Conservation (phyloP, 2,888 invertebrate genomes). For the Phyto melanocephala region DNA sequence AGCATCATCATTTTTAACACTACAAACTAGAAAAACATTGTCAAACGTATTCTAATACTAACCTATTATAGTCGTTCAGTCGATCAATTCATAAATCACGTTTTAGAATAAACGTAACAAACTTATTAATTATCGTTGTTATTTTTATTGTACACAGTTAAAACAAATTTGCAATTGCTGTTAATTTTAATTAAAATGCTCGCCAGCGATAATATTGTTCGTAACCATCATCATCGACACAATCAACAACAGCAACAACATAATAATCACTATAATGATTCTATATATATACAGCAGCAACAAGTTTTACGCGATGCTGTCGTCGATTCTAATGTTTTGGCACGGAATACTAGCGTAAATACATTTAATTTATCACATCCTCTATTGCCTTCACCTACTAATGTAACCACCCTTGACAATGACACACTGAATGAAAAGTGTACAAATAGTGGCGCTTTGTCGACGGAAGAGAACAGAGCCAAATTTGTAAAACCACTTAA, state of each 20-base stretch:
- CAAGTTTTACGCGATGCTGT: slow-evolving; percentile 53
- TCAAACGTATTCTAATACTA: too few relatives aligned
- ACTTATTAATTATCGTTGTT: not conserved
- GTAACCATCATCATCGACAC: slow-evolving; percentile 29
- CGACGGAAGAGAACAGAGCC: slow-evolving; percentile 44
- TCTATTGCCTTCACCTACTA: slow-evolving; percentile 63
- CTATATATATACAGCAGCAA: slow-evolving; percentile 72
- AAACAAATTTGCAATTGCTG: slow-evolving; percentile 34
- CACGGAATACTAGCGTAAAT: slow-evolving; percentile 50
- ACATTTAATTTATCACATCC: slow-evolving; percentile 47
- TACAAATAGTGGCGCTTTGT: slow-evolving; percentile 41
- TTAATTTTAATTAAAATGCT: slow-evolving; percentile 70
- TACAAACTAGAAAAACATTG: too few relatives aligned
- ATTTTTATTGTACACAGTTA: slow-evolving; percentile 12
- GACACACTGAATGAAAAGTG: slow-evolving; percentile 36
- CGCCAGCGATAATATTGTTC: slow-evolving; percentile 73
- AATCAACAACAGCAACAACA: slow-evolving; percentile 25
- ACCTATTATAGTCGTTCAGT: not conserved
- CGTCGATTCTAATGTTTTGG: slow-evolving; percentile 45
- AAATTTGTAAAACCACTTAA: not conserved
- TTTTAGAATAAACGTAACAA: slow-evolving; percentile 21
- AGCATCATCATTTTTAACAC: slow-evolving; percentile 17
- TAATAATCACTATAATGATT: slow-evolving; percentile 70
- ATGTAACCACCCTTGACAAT: slow-evolving; percentile 50
- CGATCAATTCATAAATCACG: slow-evolving; percentile 24